Evolutionary conservation across 2,113 vertebrate species (phyloP).

Genomic region (Cebus imitator): DNA sequence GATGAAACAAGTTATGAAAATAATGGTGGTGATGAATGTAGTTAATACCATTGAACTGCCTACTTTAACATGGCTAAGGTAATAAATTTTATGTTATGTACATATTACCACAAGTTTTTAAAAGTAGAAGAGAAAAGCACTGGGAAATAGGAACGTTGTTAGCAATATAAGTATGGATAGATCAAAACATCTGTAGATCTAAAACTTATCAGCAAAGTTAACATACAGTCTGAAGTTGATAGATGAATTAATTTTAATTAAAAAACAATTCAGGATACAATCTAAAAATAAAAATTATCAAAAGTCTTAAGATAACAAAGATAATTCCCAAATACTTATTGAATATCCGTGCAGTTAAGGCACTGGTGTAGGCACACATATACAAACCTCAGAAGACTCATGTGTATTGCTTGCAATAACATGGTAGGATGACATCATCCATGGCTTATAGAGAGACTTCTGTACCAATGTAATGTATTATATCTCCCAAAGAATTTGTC

Average conservation of each 20-base stretch:
- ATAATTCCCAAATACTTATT: background rate
- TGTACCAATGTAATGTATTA: background rate
- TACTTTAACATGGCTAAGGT: background rate
- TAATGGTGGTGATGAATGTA: background rate
- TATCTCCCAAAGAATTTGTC: background rate
- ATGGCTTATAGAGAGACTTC: background rate
- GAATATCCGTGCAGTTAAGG: background rate
- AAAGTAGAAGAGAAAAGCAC: background rate
- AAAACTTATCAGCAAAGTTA: conserved; percentile 12
- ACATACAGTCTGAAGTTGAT: background rate
- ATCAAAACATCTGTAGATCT: background rate
- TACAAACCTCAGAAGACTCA: background rate
- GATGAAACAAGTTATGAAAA: background rate
- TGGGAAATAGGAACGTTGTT: background rate
- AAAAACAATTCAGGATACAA: background rate
- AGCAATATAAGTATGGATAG: background rate
- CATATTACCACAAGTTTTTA: background rate
- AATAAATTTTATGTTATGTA: background rate
- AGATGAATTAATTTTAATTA: background rate
- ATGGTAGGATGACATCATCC: background rate
- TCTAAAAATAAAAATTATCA: background rate
- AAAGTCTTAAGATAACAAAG: conserved; percentile 6
- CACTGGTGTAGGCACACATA: background rate
- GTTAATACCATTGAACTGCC: background rate
- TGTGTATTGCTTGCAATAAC: background rate